These are phyloP conservation scores for Habropoda laboriosa DNA, from an alignment of 1,140 invertebrate species.

Conservation along the genomic window DNA sequence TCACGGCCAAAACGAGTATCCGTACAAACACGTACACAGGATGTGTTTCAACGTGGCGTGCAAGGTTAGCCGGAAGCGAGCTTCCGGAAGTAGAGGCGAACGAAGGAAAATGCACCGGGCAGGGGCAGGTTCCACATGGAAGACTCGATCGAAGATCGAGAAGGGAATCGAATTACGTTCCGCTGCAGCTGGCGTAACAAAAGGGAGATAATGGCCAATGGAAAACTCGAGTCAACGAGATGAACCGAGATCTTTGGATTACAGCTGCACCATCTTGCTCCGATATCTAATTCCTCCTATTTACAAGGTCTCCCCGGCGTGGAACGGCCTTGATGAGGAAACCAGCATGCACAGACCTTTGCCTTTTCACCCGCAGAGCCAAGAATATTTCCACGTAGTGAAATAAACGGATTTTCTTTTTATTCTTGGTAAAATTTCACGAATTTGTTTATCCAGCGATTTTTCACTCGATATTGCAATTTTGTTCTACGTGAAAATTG, in stretches of 20 bases:
- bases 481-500: too few species aligned
- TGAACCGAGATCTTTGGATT: slow-evolving; percentile 13
- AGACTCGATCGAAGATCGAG: not conserved
- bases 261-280: slow-evolving; percentile 13
- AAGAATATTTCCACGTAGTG: not conserved
- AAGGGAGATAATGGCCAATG: slow-evolving; percentile 43
- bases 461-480: too few species aligned
- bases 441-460: too few species aligned
- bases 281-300: slow-evolving; percentile 17
- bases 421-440: not conserved
- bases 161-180: slow-evolving; percentile 51
- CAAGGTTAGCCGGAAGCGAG: slow-evolving; percentile 14
- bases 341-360: not conserved
- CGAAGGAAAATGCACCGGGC: slow-evolving; percentile 3
- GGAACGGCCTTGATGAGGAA: slow-evolving; percentile 1
- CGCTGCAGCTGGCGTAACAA: slow-evolving; percentile 34
- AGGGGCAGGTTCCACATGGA: not conserved
- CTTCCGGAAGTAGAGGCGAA: not conserved
- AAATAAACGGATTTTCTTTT: not conserved
- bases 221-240: slow-evolving; percentile 19
- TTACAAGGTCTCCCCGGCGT: slow-evolving; percentile 9
- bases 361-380: not conserved
- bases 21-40: too few species aligned
- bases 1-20: too few species aligned
- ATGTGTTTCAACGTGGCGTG: slow-evolving; percentile 13